phyloP scores from a whole-genome alignment of 2,113 vertebrate genomes.

The Scolopax mira region DNA sequence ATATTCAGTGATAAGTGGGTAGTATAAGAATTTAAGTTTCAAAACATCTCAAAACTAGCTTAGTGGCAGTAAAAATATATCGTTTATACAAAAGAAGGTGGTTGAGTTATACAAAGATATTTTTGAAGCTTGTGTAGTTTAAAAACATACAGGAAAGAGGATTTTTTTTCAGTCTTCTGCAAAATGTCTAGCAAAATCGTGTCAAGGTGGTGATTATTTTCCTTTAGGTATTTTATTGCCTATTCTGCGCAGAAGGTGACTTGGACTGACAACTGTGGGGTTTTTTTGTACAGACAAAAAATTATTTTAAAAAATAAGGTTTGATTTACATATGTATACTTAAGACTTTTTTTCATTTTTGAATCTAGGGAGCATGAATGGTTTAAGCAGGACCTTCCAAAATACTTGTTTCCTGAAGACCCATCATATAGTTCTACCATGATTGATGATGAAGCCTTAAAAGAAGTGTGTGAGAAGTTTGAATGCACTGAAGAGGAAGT shows the following conservation, averaged over 20 bases:
- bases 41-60: not conserved
- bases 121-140: not conserved
- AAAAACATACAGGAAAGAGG: not conserved
- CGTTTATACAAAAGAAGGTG: not conserved
- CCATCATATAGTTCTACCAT: constrained; percentile 94
- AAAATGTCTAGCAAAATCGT: not conserved
- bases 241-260: not conserved
- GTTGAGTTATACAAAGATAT: not conserved
- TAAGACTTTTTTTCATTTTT: not conserved
- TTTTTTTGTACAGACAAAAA: not conserved
- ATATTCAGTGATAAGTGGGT: too few relatives aligned
- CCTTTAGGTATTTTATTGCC: not conserved
- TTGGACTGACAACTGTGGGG: not conserved
- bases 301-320: not conserved
- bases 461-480: constrained; percentile 97
- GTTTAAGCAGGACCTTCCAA: constrained; percentile 96
- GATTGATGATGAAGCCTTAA: constrained; percentile 98
- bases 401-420: constrained; percentile 97
- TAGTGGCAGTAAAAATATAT: not conserved
- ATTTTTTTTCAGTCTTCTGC: not conserved
- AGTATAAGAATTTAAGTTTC: not conserved
- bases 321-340: not conserved
- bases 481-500: constrained; percentile 97
- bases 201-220: not conserved
- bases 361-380: constrained; percentile 92